phyloP scores from a whole-genome alignment of 2,113 vertebrate species.

The Apistogramma diplotaenia region DNA sequence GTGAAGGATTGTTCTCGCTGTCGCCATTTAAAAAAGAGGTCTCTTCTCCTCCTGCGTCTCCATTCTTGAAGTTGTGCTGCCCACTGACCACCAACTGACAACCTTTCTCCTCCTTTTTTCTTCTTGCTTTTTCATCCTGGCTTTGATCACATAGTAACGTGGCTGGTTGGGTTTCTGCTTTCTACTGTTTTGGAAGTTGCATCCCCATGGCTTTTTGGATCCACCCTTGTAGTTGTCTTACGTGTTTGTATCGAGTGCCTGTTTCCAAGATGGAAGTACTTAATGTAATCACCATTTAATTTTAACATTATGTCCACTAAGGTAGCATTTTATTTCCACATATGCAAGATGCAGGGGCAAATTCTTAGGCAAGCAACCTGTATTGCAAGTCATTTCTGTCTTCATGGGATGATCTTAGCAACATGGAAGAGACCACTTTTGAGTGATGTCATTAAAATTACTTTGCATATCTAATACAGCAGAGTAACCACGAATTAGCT shows the following conservation, averaged over 20 bases:
- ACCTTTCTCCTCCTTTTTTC: conserved; percentile 18
- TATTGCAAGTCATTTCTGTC: too few relatives aligned
- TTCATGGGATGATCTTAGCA: too few relatives aligned
- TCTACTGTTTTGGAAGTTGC: neutral
- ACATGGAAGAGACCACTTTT: too few relatives aligned
- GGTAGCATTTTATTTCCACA: conserved; percentile 26
- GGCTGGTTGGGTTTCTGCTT: conserved; percentile 12
- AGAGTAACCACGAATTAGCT: too few relatives aligned
- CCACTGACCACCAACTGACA: conserved; percentile 48
- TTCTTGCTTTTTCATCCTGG: conserved; percentile 1
- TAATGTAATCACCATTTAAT: neutral
- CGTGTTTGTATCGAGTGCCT: neutral
- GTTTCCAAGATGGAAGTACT: neutral
- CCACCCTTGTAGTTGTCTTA: neutral
- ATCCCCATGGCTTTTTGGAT: neutral
- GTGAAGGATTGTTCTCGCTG: conserved; percentile 59
- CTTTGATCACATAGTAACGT: conserved; percentile 36
- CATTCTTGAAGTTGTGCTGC: conserved; percentile 11
- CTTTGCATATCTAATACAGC: too few relatives aligned
- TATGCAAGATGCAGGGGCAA: too few relatives aligned
- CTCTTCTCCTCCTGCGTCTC: conserved; percentile 39
- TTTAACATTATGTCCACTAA: conserved; percentile 14
- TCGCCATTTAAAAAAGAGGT: conserved; percentile 43
- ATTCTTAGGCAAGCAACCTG: too few relatives aligned
- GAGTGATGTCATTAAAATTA: too few relatives aligned